phyloP scores from a whole-genome alignment of 2,888 invertebrate species.

The Litoditis marina region DNA sequence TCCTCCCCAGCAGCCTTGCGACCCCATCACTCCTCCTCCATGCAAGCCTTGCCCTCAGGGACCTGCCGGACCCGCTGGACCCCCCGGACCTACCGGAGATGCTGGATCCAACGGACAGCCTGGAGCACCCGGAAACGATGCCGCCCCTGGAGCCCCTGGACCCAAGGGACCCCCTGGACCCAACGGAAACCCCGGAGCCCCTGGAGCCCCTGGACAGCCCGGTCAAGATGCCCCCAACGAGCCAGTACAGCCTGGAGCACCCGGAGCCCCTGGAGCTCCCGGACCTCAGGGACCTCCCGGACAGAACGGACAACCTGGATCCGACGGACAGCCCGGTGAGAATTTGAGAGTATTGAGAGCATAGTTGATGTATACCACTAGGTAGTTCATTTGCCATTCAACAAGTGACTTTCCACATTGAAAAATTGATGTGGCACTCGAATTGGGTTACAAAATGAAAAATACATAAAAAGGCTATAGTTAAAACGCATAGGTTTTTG shows the following conservation, averaged over 20 bases:
- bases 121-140: conserved; percentile 43
- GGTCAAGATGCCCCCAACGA: conserved; percentile 48
- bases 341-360: too few relatives aligned
- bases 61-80: conserved; percentile 47
- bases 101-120: conserved; percentile 39
- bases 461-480: too few relatives aligned
- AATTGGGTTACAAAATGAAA: too few relatives aligned
- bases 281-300: conserved; percentile 53
- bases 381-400: too few relatives aligned
- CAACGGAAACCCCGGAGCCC: conserved; percentile 43
- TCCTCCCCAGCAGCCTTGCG: conserved; percentile 53
- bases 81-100: conserved; percentile 42
- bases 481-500: too few relatives aligned
- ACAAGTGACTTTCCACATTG: too few relatives aligned
- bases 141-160: conserved; percentile 49
- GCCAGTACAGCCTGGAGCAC: conserved; percentile 45
- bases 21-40: conserved; percentile 52
- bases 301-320: conserved; percentile 42
- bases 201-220: conserved; percentile 53
- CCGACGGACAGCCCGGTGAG: conserved; percentile 40
- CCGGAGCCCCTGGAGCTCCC: conserved; percentile 48
- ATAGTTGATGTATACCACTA: too few relatives aligned
- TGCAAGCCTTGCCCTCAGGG: conserved; percentile 53
- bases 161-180: conserved; percentile 47
- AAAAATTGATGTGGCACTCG: too few relatives aligned